Conservation (phyloP, 2,113 vertebrate species). For the Nettapus auritus region DNA sequence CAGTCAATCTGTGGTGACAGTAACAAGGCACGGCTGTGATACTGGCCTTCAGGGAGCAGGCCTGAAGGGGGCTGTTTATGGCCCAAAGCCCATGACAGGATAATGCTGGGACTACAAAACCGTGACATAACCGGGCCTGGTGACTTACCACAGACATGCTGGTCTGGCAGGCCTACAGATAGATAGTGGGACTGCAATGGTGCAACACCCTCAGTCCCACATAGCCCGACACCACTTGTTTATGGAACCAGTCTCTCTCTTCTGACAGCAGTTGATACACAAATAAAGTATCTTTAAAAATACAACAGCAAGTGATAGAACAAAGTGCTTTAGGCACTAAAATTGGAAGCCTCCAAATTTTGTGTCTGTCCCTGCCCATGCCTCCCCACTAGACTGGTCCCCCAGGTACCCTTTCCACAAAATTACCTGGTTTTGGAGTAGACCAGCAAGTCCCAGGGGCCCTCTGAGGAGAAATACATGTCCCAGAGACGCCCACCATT, state of each 20-base stretch:
- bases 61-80: background rate
- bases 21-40: background rate
- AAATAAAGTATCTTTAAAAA: background rate
- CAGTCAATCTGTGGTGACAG: background rate
- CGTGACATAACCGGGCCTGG: rapidly evolving
- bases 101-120: rapidly evolving
- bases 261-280: rapidly evolving
- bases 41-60: background rate
- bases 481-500: background rate
- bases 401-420: background rate
- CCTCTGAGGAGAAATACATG: background rate
- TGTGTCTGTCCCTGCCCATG: rapidly evolving
- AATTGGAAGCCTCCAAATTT: background rate
- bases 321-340: rapidly evolving
- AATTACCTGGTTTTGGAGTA: background rate
- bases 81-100: rapidly evolving
- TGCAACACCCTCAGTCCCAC: rapidly evolving
- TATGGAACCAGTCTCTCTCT: background rate
- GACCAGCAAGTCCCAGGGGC: background rate
- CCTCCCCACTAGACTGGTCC: rapidly evolving
- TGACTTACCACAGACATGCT: rapidly evolving
- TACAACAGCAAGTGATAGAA: background rate
- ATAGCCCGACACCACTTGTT: background rate
- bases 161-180: rapidly evolving
- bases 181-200: rapidly evolving